phyloP scores from a whole-genome alignment of 2,113 vertebrate species.

The Nanorana parkeri region DNA sequence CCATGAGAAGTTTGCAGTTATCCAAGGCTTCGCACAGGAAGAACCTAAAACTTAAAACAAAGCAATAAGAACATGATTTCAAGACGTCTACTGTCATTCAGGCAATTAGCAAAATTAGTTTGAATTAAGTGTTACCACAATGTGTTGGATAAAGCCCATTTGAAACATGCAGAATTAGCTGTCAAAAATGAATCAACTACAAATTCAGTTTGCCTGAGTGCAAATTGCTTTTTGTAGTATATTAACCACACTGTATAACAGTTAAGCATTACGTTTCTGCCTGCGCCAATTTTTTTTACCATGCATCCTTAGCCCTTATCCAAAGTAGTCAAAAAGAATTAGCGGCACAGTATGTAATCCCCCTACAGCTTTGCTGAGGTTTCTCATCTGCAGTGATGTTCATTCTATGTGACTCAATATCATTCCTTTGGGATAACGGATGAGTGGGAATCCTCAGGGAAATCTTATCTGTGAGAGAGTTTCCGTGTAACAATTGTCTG shows the following conservation, averaged over 20 bases:
- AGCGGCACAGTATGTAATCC: constrained; percentile 4
- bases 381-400: constrained; percentile 29
- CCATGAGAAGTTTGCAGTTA: no score
- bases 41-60: no score
- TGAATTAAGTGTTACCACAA: no score
- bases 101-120: no score
- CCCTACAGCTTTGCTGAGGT: constrained; percentile 32
- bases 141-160: no score
- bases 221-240: no score
- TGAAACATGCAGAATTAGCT: no score
- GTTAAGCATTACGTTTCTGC: background rate
- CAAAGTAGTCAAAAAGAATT: constrained; percentile 41
- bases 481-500: background rate
- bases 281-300: background rate
- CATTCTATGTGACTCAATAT: constrained; percentile 48
- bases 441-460: constrained; percentile 31
- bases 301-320: background rate
- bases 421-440: constrained; percentile 17
- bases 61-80: no score
- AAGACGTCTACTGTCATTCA: no score
- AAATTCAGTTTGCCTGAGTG: background rate
- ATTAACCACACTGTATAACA: background rate
- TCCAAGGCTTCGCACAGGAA: no score
- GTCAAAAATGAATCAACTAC: no score
- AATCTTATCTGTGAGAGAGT: background rate